Evolutionary conservation across 64 coral and sea anemone genomes (phyloP), one percentile per base, ranked within the genome.

Genomic region (Hydrozoanthus tunicans): DNA sequence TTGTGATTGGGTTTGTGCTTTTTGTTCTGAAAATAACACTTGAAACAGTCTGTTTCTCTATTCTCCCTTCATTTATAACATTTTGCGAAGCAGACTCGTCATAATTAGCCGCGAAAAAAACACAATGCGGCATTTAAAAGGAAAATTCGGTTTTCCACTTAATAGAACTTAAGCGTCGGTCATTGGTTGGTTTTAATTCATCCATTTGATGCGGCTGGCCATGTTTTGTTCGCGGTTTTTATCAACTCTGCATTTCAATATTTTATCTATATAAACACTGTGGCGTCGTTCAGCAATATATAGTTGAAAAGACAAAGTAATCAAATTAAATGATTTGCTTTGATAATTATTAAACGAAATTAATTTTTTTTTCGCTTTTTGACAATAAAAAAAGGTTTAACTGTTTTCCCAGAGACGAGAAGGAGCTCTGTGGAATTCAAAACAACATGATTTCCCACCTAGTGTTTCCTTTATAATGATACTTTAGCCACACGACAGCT

Each of bases 341-440:
- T 66, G 64, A 15, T 5, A 66, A 66, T 11, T 66, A 66, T 15
- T 11, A 66, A 66, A 66, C 64, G 17, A 66, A 66, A 66, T 66
- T 66, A 66, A 66, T 15, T 15, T 66, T 66, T 66, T 17, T 66
- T 17, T 5, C 12, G 17, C 4, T 11, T 66, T 66, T 66, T 9
- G 64, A 66, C 17, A 66, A 20, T 20, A 20, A 17, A 9, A 66
- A 5, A 66, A 17, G 4, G 64, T 17, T 66, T 66, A 2, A 43
- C 32, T 43, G 32, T 66, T 13, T 15, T 9, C 64, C 17, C 12
- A 66, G 64, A 66, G 17, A 66, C 64, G 12, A 54, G n/a, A 51
- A 83, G 11, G 5, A 54, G 5, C 32, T 51, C 27, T 7, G 8
- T 54, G 63, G 81, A 83, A 83, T 83, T 83, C 32, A 67, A 83